Conservation (phyloP, 2,113 vertebrate species). For the Larimichthys polyactis region DNA sequence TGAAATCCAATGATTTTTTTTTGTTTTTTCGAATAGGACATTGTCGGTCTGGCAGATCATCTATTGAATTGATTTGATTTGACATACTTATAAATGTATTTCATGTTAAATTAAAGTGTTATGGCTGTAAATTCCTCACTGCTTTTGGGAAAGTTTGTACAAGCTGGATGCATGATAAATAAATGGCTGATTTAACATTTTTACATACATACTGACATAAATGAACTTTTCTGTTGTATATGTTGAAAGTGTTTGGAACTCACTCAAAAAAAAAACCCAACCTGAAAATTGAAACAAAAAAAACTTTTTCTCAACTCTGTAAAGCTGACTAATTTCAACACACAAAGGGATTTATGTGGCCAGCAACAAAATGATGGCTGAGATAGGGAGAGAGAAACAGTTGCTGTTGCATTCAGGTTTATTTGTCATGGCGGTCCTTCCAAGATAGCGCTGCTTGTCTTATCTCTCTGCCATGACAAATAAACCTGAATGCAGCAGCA, state of each 20-base stretch:
- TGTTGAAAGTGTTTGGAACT: not conserved
- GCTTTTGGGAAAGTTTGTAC: too few species aligned
- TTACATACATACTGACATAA: not conserved
- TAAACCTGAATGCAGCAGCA: not conserved
- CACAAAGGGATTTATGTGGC: constrained; percentile 45
- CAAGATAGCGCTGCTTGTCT: constrained; percentile 11
- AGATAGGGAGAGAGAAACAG: constrained; percentile 40
- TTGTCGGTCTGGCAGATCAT: too few species aligned
- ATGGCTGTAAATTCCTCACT: too few species aligned
- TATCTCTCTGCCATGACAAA: constrained; percentile 44
- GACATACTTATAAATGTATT: too few species aligned
- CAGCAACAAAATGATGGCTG: constrained; percentile 36
- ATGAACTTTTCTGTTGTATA: not conserved
- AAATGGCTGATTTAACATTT: not conserved
- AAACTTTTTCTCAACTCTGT: constrained; percentile 38
- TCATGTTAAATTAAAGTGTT: too few species aligned
- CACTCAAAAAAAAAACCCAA: not conserved
- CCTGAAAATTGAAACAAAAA: constrained; percentile 40
- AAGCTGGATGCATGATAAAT: not conserved
- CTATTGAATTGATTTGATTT: too few species aligned
- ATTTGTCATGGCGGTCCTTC: constrained; percentile 2
- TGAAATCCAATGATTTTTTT: too few species aligned
- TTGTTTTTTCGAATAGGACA: too few species aligned
- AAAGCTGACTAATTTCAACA: constrained; percentile 54
- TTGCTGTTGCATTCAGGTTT: not conserved